Base-by-base conservation (phyloP, 1,140 invertebrate genomes). In the Polypedilum vanderplanki region DNA sequence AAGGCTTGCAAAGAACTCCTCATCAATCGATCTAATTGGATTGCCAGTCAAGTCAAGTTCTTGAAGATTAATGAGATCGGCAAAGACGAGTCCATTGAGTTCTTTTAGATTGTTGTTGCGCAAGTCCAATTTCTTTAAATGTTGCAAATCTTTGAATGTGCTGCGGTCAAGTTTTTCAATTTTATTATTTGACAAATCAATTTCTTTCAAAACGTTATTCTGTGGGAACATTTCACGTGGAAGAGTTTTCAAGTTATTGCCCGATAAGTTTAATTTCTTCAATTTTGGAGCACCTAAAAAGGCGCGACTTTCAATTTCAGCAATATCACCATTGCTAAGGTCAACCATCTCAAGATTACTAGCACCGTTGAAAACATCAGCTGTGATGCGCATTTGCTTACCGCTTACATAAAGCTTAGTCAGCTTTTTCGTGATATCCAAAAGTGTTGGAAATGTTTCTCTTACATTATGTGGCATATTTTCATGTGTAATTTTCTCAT, bases 41-140 rank as follows among this genome's bases (percentile, higher is more conserved):
- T 70, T 70, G 3, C 65, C 65, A 70, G 65, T 22, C 65, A 70
- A 70, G 17, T 70, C 65, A 70, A 70, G 65, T 22, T 70, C 65
- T 18, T 70, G 17, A 18, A 70, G 20, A 9, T 70, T 22, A 70
- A 22, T 70, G 9, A 70, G 17, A 70, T 70, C 65, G 18, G 15
- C 65, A 70, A 70, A 70, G 17, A 70, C 17, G 9, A 18, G 20
- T 8, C 18, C 65, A 18, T 18, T 70, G 17, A 70, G 20, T 4
- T 70, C 17, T 18, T n/a, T 70, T 10, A 70, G 20, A 18, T 70
- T 70, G 17, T 70, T 70, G 20, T 70, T 70, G 65, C 65, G 17
- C 20, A 70, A 18, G 10, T 70, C 20, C 15, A 70, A 18, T 70
- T 70, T 70, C 20, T 22, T 70, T 18, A 70, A 70, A 22, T 70